phyloP scores from a whole-genome alignment of 2,113 vertebrate genomes.

The Henicopernis longicauda region DNA sequence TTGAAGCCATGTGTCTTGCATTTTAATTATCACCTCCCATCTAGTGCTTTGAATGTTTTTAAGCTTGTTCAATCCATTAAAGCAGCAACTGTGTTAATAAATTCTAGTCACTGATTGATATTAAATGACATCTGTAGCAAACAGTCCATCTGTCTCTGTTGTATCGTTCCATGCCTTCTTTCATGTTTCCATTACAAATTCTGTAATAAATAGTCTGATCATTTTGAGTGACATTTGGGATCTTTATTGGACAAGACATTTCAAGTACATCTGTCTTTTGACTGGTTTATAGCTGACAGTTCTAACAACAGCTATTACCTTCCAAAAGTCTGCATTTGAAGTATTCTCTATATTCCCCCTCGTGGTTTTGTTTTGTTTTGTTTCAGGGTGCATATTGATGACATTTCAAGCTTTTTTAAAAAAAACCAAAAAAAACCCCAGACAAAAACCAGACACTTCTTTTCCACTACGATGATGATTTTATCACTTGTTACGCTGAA shows the following conservation, averaged over 20 bases:
- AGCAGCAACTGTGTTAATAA: constrained; percentile 29
- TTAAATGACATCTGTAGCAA: constrained; percentile 25
- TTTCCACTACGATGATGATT: neutral
- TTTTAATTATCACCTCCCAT: constrained; percentile 4
- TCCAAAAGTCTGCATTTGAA: neutral
- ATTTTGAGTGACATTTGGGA: constrained; percentile 52
- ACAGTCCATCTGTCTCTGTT: constrained; percentile 2
- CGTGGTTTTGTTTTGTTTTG: neutral
- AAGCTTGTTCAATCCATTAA: neutral
- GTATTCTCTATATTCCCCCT: neutral
- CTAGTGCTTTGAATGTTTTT: neutral
- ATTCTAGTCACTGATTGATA: constrained; percentile 12
- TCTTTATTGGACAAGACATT: constrained; percentile 44
- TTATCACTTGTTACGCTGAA: neutral
- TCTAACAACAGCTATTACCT: constrained; percentile 36
- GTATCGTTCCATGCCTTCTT: neutral
- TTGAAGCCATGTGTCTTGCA: neutral
- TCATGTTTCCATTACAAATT: constrained; percentile 25
- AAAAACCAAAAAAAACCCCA: too few relatives aligned
- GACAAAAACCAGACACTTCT: neutral
- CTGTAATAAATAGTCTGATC: constrained; percentile 50
- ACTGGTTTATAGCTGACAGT: constrained; percentile 34
- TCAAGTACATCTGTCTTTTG: constrained; percentile 42
- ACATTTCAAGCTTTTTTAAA: neutral
- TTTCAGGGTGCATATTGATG: neutral